phyloP scores from a whole-genome alignment of 2,888 invertebrate species.

The Neoascia interrupta region DNA sequence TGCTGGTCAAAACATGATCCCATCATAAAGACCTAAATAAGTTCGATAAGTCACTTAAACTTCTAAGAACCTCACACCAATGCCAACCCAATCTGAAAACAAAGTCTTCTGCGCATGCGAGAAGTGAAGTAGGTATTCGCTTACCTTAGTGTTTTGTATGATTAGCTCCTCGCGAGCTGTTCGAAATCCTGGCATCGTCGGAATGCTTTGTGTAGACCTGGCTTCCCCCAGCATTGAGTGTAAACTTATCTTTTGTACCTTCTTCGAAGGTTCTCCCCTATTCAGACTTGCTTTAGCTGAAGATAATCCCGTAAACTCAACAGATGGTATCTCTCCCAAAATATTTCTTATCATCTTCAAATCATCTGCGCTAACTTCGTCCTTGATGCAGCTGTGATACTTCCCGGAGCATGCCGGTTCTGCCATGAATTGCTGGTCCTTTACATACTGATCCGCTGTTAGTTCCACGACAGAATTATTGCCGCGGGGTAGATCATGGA shows the following conservation, averaged over 20 bases:
- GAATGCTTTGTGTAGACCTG: background rate
- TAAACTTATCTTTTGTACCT: background rate
- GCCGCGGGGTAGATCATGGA: background rate
- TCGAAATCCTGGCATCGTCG: constrained; percentile 70
- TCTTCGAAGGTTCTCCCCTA: background rate
- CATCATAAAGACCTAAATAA: too few relatives aligned
- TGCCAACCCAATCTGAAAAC: too few relatives aligned
- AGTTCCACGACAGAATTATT: background rate
- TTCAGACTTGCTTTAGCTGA: background rate
- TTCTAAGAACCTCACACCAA: too few relatives aligned
- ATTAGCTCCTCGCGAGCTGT: constrained; percentile 75
- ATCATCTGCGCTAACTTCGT: constrained; percentile 13
- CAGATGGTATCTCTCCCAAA: background rate
- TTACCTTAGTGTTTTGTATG: constrained; percentile 73
- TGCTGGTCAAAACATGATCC: too few relatives aligned
- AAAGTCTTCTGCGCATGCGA: too few relatives aligned
- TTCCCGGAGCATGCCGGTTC: constrained; percentile 26
- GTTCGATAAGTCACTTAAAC: too few relatives aligned
- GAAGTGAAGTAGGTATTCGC: too few relatives aligned
- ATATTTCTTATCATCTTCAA: constrained; percentile 8
- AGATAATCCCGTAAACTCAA: background rate
- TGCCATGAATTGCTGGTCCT: background rate
- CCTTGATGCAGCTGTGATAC: background rate
- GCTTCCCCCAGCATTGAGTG: background rate
- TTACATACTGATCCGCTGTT: background rate